phyloP scores from a whole-genome alignment of 2,113 vertebrate genomes.

The Etheostoma cragini region DNA sequence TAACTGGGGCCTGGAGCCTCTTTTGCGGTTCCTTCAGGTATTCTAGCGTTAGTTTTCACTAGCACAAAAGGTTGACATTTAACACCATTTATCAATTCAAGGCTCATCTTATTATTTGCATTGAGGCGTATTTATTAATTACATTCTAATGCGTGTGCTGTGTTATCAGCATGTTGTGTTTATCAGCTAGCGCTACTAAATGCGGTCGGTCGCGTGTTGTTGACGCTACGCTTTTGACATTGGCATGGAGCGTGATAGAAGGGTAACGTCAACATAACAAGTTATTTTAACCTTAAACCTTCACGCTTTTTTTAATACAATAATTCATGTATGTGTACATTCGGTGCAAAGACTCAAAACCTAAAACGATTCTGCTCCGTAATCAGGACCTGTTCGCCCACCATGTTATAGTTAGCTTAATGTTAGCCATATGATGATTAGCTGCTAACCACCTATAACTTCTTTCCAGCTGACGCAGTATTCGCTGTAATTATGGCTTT shows the following conservation, averaged over 20 bases:
- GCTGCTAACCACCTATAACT: constrained; percentile 27
- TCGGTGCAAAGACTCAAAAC: not conserved
- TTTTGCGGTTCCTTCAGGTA: not conserved
- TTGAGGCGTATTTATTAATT: not conserved
- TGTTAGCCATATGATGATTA: constrained; percentile 3
- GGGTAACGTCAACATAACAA: constrained; percentile 34
- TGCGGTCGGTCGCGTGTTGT: constrained; percentile 41
- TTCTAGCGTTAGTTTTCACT: accelerated
- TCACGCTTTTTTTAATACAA: accelerated
- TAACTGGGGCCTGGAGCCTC: not conserved
- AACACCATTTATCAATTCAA: not conserved
- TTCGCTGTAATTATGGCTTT: constrained; percentile 65
- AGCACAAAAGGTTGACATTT: not conserved
- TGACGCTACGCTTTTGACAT: constrained; percentile 72
- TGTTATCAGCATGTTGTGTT: not conserved
- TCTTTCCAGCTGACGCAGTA: not conserved
- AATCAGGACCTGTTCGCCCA: not conserved
- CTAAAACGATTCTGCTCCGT: accelerated
- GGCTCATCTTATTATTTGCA: accelerated
- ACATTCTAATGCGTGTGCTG: not conserved
- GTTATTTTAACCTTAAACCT: not conserved
- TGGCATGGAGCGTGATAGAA: constrained; percentile 53
- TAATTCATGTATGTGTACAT: not conserved
- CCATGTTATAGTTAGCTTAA: not conserved
- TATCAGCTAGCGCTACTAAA: not conserved